These are phyloP conservation scores for Oligia fasciuncula DNA, from an alignment of 2,888 invertebrate genomes.

Conservation along the genomic window DNA sequence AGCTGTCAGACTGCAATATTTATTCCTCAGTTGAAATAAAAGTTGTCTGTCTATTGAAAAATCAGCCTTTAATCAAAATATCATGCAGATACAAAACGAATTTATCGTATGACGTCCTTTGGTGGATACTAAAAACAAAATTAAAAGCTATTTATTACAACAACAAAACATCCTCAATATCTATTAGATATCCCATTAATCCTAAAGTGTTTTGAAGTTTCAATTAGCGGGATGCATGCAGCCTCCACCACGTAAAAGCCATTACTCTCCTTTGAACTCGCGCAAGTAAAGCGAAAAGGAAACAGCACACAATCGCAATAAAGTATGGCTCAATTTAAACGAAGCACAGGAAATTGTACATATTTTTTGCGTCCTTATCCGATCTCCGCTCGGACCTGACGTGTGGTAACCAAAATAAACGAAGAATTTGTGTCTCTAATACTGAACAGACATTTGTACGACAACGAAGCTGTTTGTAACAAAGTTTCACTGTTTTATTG, in stretches of 20 bases:
- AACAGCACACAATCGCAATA: slow-evolving; percentile 31
- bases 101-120: neutral
- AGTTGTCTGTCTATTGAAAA: neutral
- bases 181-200: slow-evolving; percentile 9
- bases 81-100: neutral
- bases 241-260: slow-evolving; percentile 30
- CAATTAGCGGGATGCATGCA: slow-evolving; percentile 49
- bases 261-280: slow-evolving; percentile 52
- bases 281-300: slow-evolving; percentile 33
- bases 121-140: neutral
- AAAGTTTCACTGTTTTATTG: slow-evolving; percentile 61
- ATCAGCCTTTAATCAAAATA: neutral
- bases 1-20: neutral
- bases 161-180: slow-evolving; percentile 5
- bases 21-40: neutral
- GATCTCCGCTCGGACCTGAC: slow-evolving; percentile 43
- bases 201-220: slow-evolving; percentile 39
- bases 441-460: slow-evolving; percentile 45
- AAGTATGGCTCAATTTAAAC: slow-evolving; percentile 52
- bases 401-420: slow-evolving; percentile 55
- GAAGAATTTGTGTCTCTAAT: slow-evolving; percentile 57
- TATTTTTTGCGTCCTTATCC: slow-evolving; percentile 44
- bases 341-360: slow-evolving; percentile 44
- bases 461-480: slow-evolving; percentile 46
- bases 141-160: neutral